Base-by-base conservation (phyloP, 2,797 vertebrate genomes). In the Tamandua tetradactyla region DNA sequence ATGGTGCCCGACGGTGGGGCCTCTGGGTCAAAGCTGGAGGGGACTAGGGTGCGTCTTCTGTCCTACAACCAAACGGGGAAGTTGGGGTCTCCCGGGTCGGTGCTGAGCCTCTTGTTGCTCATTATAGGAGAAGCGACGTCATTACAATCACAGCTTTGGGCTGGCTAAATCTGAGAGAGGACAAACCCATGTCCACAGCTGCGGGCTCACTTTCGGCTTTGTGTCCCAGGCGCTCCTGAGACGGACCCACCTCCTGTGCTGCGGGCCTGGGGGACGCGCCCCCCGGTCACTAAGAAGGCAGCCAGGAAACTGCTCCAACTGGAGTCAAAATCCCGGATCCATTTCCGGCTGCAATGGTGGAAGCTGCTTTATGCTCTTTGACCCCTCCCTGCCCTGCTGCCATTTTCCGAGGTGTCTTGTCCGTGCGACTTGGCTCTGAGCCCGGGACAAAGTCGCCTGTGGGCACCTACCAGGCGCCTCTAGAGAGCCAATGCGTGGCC, bases 61-160 rank as follows among this genome's bases (percentile, higher is more conserved):
- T 64, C 62, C 15, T 64, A n/a, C 62, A 64, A 27, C 30, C n/a
- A 14, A 32, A 64, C 62, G 30, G 2, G 62, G 17, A n/a, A 12
- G 15, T 32, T 3, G 32, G 11, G 9, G 13, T 32, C 62, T 27
- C 12, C 22, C 13, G 27, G 0, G 4, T 17, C 12, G 4, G 32
- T 32, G 32, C 62, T n/a, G 5, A 13, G 32, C 62, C 62, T 64
- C 30, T 14, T 15, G 61, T 30, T 64, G 62, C 64, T 32, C 14
- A 15, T 64, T 64, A 5, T 27, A n/a, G n/a, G 12, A n/a, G 62
- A 14, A 3, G 30, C 55, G 22, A n/a, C 30, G 4, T 62, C 4
- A n/a, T n/a, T 15, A 25, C 32, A 32, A 17, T 15, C 14, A n/a
- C 13, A 17, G 17, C 62, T 14, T 64, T 2, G 13, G 17, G 30